Conservation (phyloP, 2,888 invertebrate genomes). For the Zeuzera pyrina region DNA sequence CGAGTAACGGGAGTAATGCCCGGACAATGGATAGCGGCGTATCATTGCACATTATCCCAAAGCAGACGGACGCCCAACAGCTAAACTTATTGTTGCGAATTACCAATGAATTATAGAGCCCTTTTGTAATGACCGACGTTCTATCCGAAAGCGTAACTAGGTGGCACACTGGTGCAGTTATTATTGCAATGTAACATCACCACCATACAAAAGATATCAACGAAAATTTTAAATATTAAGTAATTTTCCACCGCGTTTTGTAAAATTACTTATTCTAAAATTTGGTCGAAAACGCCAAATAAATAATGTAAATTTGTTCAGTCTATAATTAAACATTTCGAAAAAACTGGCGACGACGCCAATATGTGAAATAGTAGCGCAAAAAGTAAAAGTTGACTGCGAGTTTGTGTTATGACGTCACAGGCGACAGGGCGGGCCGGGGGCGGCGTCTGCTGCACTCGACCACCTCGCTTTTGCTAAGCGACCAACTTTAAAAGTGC, state of each 20-base stretch:
- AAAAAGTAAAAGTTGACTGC: constrained; percentile 54
- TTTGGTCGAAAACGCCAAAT: constrained; percentile 14
- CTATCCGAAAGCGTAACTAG: constrained; percentile 61
- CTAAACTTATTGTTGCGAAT: constrained; percentile 55
- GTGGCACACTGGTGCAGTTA: constrained; percentile 50
- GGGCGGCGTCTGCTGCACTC: constrained; percentile 55
- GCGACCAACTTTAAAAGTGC: constrained; percentile 43
- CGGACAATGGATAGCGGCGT: constrained; percentile 49
- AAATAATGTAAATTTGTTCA: constrained; percentile 52
- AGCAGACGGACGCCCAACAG: constrained; percentile 40
- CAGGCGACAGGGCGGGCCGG: constrained; percentile 62
- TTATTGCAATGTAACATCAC: constrained; percentile 27
- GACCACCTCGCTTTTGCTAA: constrained; percentile 29
- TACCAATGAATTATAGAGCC: constrained; percentile 62
- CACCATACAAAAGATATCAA: not conserved
- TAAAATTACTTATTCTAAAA: not conserved
- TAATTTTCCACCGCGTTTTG: not conserved
- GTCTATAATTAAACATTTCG: constrained; percentile 57
- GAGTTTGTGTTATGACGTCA: constrained; percentile 59
- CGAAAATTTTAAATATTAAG: not conserved
- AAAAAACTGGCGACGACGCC: constrained; percentile 67
- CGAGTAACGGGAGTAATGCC: constrained; percentile 46
- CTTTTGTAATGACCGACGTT: constrained; percentile 42
- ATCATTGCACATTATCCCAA: constrained; percentile 65
- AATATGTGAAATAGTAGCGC: constrained; percentile 58